Percentiles rank a stretch among this genome's conserved stretches.
These are phyloP conservation scores for Gorsachius goisagi DNA, from an alignment of 2,113 vertebrate genomes.

Conservation along the genomic window DNA sequence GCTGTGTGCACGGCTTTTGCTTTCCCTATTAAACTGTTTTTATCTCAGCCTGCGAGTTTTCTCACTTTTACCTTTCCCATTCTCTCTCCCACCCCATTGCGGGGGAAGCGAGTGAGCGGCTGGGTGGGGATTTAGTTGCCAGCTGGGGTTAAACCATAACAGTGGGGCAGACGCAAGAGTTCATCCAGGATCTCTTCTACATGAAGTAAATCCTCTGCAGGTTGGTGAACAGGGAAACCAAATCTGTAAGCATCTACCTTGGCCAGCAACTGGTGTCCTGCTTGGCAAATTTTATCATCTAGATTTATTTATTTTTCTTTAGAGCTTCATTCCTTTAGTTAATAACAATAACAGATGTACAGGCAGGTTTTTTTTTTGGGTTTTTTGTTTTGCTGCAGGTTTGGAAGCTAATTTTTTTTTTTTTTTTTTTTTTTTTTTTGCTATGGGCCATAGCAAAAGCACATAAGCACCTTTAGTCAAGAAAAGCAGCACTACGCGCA, in stretches of 20 bases:
- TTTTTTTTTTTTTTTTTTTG: background rate
- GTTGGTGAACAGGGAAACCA: background rate
- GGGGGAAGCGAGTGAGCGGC: background rate
- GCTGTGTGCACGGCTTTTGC: accelerated
- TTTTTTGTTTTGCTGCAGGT: background rate
- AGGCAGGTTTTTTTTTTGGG: background rate
- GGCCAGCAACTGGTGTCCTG: background rate
- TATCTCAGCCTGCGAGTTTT: background rate
- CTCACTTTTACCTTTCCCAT: background rate
- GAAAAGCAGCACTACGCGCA: background rate
- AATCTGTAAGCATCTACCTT: background rate
- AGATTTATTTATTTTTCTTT: background rate
- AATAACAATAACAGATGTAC: background rate
- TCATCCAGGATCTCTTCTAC: background rate
- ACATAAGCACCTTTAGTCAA: background rate
- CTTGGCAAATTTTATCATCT: background rate
- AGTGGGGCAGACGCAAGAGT: background rate
- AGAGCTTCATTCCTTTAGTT: background rate
- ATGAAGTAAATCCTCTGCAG: background rate
- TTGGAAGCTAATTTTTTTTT: background rate
- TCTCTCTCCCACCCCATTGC: background rate
- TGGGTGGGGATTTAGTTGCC: background rate
- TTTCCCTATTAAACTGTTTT: background rate
- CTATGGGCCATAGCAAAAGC: background rate
- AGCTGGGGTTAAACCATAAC: background rate